Percentiles rank a stretch among this genome's conserved stretches.
These are phyloP conservation scores for Crotalus tigris DNA, from an alignment of 2,113 vertebrate genomes.

Conservation along the genomic window DNA sequence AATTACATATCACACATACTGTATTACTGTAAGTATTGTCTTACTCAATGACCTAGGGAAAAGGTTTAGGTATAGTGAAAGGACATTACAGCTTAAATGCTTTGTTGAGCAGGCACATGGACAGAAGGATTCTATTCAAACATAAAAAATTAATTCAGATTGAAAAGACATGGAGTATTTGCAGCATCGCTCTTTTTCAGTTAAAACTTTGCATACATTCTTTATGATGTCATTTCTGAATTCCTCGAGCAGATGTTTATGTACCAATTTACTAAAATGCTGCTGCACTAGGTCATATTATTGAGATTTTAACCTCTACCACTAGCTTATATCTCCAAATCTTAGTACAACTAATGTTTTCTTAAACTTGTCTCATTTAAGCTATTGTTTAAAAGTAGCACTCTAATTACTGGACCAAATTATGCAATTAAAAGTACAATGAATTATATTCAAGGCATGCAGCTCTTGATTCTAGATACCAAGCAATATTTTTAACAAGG, in stretches of 20 bases:
- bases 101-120: slow-evolving; percentile 72
- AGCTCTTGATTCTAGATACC: neutral
- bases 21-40: slow-evolving; percentile 74
- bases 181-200: slow-evolving; percentile 78
- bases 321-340: slow-evolving; percentile 48
- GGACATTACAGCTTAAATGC: slow-evolving; percentile 80
- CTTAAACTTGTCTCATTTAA: slow-evolving; percentile 34
- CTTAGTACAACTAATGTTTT: slow-evolving; percentile 52
- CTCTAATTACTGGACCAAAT: slow-evolving; percentile 21
- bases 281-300: slow-evolving; percentile 61
- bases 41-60: slow-evolving; percentile 73
- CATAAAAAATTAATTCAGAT: slow-evolving; percentile 74
- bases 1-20: slow-evolving; percentile 78
- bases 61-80: slow-evolving; percentile 78
- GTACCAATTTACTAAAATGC: slow-evolving; percentile 73
- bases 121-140: slow-evolving; percentile 70
- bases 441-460: neutral
- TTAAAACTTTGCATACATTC: slow-evolving; percentile 79
- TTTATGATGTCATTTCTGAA: slow-evolving; percentile 82
- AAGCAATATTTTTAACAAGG: neutral
- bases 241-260: slow-evolving; percentile 79
- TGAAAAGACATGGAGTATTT: slow-evolving; percentile 69
- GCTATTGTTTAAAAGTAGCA: slow-evolving; percentile 35
- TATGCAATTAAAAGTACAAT: neutral
- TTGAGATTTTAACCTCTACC: slow-evolving; percentile 64